Evolutionary conservation across 2,888 invertebrate species (phyloP).

Genomic region (Fragum sueziense): DNA sequence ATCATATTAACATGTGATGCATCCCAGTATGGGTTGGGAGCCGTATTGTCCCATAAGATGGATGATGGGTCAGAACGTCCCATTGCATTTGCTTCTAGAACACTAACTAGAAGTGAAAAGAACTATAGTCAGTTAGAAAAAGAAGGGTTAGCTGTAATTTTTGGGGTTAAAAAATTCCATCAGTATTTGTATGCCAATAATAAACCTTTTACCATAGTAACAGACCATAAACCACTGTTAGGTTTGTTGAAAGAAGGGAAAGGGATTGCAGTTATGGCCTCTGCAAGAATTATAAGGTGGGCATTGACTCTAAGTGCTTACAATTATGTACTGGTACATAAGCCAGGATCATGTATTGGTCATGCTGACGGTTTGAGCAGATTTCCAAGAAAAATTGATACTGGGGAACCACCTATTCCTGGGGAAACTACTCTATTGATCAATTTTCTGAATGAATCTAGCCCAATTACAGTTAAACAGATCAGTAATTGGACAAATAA

Average conservation of each 20-base stretch:
- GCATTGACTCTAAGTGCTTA: slow-evolving; percentile 17
- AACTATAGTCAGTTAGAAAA: slow-evolving; percentile 66
- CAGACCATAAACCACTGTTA: slow-evolving; percentile 44
- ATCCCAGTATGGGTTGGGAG: slow-evolving; percentile 74
- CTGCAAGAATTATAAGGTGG: slow-evolving; percentile 13
- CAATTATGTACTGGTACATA: slow-evolving; percentile 9
- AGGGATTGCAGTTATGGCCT: slow-evolving; percentile 16
- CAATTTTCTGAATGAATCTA: not conserved
- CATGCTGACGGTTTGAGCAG: slow-evolving; percentile 19
- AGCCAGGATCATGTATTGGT: slow-evolving; percentile 16
- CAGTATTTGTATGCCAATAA: slow-evolving; percentile 60
- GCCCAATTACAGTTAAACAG: not conserved
- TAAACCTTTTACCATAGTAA: slow-evolving; percentile 42
- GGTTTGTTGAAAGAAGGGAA: slow-evolving; percentile 24
- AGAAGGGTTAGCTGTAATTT: slow-evolving; percentile 62
- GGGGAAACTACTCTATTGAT: slow-evolving; percentile 11
- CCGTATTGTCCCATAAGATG: slow-evolving; percentile 67
- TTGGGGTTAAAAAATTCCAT: slow-evolving; percentile 63
- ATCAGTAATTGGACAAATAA: not conserved
- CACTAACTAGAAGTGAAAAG: slow-evolving; percentile 53
- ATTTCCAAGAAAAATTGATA: slow-evolving; percentile 6
- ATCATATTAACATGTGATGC: slow-evolving; percentile 81
- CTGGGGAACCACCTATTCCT: slow-evolving; percentile 15
- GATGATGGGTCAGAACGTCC: slow-evolving; percentile 41
- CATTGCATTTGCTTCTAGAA: slow-evolving; percentile 44